Base-by-base conservation (phyloP, 2,888 invertebrate genomes). In the Yponomeuta plumbellus region DNA sequence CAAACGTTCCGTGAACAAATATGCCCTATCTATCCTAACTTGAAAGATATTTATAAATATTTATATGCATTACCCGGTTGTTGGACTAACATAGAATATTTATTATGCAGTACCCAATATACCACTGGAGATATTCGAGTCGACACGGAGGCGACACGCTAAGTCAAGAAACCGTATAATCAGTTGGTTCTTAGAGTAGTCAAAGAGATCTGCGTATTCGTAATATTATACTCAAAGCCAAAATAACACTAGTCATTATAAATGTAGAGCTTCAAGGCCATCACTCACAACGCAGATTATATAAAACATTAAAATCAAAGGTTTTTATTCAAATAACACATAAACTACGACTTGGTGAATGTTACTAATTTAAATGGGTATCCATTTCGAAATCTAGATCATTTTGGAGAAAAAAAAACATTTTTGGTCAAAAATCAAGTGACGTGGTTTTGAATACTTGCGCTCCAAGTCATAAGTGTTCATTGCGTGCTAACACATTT, bases 91-190 rank as follows among this genome's bases (percentile, higher is more conserved):
- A 85, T 81, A 81, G 82, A 83, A 84, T 88, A 86, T 88, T 90
- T 89, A 88, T 89, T 87, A 87, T 86, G 82, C 91, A 92, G 92
- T 92, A 91, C 92, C 91, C 87, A 92, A 92, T 91, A 92, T 92
- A 79, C 91, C 92, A 75, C 89, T 91, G 91, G 91, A 91, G 88
- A 83, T 91, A 83, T 87, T 91, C 88, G 91, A 92, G 91, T 91
- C 91, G 69, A 87, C 91, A 78, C 82, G 91, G 85, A 88, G 91
- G 82, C 83, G 89, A 82, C 91, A 91, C 80, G 88, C 86, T 79
- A 92, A 91, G 81, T 91, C 91, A 85, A 91, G 92, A 84, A 90
- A 91, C 84, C 89, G 91, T 82, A 91, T 92, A 74, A 91, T 92
- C 86, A 92, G 92, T 91, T 92, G 92, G 92, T 90, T 92, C 76